phyloP scores from a whole-genome alignment of 2,113 vertebrate species.

The Sigmodon hispidus region DNA sequence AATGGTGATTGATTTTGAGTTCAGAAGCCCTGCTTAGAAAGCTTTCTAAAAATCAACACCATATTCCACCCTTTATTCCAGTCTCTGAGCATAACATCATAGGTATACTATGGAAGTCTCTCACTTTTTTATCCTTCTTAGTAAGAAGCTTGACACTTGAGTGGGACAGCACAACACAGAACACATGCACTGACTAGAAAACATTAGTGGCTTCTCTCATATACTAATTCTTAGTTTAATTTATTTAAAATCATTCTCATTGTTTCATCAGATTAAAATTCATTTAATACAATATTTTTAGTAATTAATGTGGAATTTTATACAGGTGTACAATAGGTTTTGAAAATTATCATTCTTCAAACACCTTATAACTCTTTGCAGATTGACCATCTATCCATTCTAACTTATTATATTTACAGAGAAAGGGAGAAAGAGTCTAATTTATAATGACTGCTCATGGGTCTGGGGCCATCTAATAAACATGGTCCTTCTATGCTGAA shows the following conservation, averaged over 20 bases:
- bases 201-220: neutral
- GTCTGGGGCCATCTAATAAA: neutral
- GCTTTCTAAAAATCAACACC: neutral
- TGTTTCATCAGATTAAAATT: neutral
- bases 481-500: neutral
- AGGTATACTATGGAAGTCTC: too few relatives aligned
- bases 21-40: neutral
- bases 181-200: neutral
- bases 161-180: neutral
- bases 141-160: neutral
- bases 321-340: neutral
- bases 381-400: too few relatives aligned
- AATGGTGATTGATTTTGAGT: neutral
- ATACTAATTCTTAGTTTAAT: neutral
- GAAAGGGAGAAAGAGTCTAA: too few relatives aligned
- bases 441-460: neutral
- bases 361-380: neutral
- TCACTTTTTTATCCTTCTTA: neutral
- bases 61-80: neutral
- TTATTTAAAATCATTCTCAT: neutral
- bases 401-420: neutral
- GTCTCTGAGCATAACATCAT: neutral
- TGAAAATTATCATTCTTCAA: neutral
- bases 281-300: neutral
- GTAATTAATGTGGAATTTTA: neutral